phyloP scores from a whole-genome alignment of 2,113 vertebrate species.

The Antigone vipio region DNA sequence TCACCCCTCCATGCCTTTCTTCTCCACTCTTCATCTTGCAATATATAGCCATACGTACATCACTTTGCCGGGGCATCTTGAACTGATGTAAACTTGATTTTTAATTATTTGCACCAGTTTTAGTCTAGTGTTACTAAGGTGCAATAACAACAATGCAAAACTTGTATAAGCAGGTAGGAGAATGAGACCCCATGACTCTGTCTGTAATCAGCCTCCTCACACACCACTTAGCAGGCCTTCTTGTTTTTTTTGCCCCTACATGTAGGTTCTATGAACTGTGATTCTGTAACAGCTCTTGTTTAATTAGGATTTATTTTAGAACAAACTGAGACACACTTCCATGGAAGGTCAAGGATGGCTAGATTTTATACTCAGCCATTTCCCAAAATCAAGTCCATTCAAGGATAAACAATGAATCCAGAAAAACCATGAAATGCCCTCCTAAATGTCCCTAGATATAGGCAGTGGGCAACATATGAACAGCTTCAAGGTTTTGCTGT shows the following conservation, averaged over 20 bases:
- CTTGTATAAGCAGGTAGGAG: background rate
- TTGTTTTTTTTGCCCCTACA: fast-evolving
- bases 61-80: background rate
- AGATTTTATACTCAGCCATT: background rate
- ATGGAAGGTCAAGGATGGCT: background rate
- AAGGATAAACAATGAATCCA: background rate
- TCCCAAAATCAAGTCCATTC: background rate
- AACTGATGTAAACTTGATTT: background rate
- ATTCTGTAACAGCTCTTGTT: background rate
- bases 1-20: background rate
- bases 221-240: background rate
- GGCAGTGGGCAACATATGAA: background rate
- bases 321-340: background rate
- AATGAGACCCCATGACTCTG: background rate
- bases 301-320: background rate
- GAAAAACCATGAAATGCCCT: background rate
- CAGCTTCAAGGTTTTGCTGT: background rate
- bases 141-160: background rate
- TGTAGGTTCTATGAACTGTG: background rate
- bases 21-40: background rate
- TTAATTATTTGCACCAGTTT: background rate
- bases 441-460: background rate
- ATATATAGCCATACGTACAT: no score
- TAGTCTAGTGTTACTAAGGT: background rate
- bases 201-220: background rate